phyloP scores from a whole-genome alignment of 2,113 vertebrate species.

The Epinephelus fuscoguttatus region DNA sequence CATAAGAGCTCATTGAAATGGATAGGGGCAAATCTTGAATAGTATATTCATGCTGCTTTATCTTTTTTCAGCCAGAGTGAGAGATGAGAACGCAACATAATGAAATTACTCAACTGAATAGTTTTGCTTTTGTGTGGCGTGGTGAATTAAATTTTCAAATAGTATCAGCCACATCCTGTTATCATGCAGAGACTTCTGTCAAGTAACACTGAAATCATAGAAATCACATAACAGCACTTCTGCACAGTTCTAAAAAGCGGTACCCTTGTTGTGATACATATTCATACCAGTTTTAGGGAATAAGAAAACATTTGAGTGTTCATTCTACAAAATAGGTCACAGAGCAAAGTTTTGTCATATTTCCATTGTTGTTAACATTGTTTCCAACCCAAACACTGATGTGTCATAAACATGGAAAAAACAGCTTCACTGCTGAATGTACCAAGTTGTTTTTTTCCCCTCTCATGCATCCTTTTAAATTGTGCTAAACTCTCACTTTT shows the following conservation, averaged over 20 bases:
- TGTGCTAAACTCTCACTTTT: neutral
- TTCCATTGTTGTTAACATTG: neutral
- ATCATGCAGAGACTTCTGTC: neutral
- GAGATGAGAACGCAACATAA: slow-evolving; percentile 18
- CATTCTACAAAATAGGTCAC: neutral
- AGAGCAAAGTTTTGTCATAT: neutral
- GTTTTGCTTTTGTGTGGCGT: slow-evolving; percentile 17
- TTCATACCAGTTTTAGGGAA: neutral
- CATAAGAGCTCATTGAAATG: slow-evolving; percentile 60
- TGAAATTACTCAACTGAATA: slow-evolving; percentile 47
- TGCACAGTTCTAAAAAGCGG: neutral
- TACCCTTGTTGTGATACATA: neutral
- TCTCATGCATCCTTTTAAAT: neutral
- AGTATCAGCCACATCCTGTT: neutral
- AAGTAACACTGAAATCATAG: neutral
- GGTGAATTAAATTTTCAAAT: slow-evolving; percentile 5
- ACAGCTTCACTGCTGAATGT: neutral
- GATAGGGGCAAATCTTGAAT: slow-evolving; percentile 47
- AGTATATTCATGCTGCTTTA: slow-evolving; percentile 49
- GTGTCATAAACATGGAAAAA: no score
- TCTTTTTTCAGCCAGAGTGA: slow-evolving; percentile 31
- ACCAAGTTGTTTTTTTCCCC: neutral
- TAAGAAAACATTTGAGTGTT: neutral
- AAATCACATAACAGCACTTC: neutral
- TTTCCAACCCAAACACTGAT: neutral